Base-by-base conservation (phyloP, 1,140 invertebrate genomes). In the Penaeus vannamei region DNA sequence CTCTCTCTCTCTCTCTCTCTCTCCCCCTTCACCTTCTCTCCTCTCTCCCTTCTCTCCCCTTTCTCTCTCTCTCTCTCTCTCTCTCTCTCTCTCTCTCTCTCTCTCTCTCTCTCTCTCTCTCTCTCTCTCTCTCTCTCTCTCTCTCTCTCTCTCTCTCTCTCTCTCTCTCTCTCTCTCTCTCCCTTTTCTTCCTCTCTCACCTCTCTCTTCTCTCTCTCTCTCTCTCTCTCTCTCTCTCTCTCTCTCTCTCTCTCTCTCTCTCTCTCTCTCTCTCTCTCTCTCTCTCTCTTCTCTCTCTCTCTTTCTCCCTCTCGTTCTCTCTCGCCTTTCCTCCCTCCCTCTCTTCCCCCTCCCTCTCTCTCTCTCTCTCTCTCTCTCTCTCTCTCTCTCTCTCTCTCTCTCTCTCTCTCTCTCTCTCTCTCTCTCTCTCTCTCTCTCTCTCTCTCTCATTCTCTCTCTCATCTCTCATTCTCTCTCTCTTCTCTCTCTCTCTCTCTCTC, bases 391-490 rank as follows among this genome's bases (percentile, higher is more conserved):
- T 36, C 36, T 36, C 36, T 36, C 36, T 36, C 36, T 36, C 36
- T 36, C 36, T 36, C 5, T 36, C 36, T 36, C 36, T 36, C 36
- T 36, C 36, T 36, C 36, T 5, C 5, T 5, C 5, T 5, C 5
- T 5, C 5, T 5, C 5, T 5, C 5, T 5, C 5, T 5, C 5
- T 5, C 5, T 5, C 5, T 5, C 5, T 5, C 5, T 5, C 5
- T 5, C 5, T 5, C 5, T 5, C 5, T 5, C 5, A 1, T 5
- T 36, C 36, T 36, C 36, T 36, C 36, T 36, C 36, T 36, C 36
- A n/a, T 36, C 36, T 36, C 36, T 36, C 36, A 2, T 5, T 36
- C 36, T 36, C 36, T 36, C 5, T 5, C 5, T 5, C 5, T 5
- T 36, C 36, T 36, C 36, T 36, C 36, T 36, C 36, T 36, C 36